A percentile compares a stretch with the other conserved stretches of the same genome.
Evolutionary conservation across 2,797 vertebrate species (phyloP).

Genomic region (Heterohyrax brucei): DNA sequence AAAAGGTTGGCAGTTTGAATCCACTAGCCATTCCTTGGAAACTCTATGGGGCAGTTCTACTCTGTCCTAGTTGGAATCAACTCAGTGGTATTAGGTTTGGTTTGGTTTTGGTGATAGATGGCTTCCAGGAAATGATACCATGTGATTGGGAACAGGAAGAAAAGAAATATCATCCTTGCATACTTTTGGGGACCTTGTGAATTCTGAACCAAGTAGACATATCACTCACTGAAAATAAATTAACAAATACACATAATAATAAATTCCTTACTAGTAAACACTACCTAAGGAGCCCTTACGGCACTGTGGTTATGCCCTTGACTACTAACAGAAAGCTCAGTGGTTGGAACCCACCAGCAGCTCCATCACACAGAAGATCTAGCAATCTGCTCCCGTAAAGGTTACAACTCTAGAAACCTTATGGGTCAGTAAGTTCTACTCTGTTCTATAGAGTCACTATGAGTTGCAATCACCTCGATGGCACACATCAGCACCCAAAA

Average conservation of each 20-base stretch:
- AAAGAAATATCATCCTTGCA: not conserved
- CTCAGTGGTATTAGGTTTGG: too few relatives aligned
- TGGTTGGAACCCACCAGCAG: not conserved
- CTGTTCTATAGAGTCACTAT: too few relatives aligned
- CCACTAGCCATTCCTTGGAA: too few relatives aligned
- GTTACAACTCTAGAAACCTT: not conserved
- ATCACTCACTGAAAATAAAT: conserved; percentile 8
- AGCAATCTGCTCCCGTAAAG: not conserved
- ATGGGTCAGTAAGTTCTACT: too few relatives aligned
- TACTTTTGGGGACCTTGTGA: not conserved
- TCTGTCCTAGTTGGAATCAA: too few relatives aligned
- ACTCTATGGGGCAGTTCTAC: too few relatives aligned
- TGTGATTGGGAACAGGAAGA: not conserved
- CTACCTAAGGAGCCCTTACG: not conserved
- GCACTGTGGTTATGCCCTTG: not conserved
- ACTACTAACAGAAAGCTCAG: not conserved
- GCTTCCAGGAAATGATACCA: not conserved
- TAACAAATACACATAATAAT: conserved; percentile 8
- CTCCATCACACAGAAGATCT: not conserved
- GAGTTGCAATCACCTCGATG: not conserved
- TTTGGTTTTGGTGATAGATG: too few relatives aligned
- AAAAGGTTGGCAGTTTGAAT: too few relatives aligned
- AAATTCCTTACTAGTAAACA: not conserved
- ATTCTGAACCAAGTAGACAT: not conserved
- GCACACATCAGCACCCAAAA: not conserved